phyloP scores from a whole-genome alignment of 2,113 vertebrate species.

The Entomyzon cyanotis region DNA sequence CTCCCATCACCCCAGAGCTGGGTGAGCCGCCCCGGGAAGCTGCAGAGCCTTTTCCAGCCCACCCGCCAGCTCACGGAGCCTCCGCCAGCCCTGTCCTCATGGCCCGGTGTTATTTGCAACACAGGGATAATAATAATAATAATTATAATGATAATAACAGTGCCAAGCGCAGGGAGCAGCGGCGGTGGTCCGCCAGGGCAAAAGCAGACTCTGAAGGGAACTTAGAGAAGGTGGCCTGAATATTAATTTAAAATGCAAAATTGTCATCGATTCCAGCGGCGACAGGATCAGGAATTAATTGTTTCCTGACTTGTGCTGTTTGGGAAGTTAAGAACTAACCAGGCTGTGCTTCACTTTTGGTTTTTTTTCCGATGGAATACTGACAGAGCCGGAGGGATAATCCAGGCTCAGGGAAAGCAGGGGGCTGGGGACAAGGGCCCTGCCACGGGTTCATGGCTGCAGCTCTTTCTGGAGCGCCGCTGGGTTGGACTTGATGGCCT shows the following conservation, averaged over 20 bases:
- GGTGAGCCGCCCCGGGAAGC: background rate
- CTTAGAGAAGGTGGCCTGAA: background rate
- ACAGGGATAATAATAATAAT: background rate
- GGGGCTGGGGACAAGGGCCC: background rate
- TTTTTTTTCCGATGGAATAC: background rate
- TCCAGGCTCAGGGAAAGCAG: background rate
- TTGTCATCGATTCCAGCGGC: accelerated
- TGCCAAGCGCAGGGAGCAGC: background rate
- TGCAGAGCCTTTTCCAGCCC: background rate
- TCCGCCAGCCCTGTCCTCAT: background rate
- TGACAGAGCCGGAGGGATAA: background rate
- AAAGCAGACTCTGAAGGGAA: background rate
- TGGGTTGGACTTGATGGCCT: background rate
- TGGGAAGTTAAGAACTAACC: background rate
- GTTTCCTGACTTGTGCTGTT: background rate
- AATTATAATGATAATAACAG: background rate
- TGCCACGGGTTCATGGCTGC: accelerated
- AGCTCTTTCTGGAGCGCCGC: background rate
- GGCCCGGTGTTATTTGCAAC: background rate
- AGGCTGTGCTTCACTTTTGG: background rate
- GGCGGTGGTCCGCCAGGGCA: background rate
- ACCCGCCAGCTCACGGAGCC: background rate
- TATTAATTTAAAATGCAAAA: background rate
- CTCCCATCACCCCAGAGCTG: conserved; percentile 20
- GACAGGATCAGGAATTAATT: background rate